phyloP scores from a whole-genome alignment of 1,140 invertebrate species.

The Spodoptera litura region DNA sequence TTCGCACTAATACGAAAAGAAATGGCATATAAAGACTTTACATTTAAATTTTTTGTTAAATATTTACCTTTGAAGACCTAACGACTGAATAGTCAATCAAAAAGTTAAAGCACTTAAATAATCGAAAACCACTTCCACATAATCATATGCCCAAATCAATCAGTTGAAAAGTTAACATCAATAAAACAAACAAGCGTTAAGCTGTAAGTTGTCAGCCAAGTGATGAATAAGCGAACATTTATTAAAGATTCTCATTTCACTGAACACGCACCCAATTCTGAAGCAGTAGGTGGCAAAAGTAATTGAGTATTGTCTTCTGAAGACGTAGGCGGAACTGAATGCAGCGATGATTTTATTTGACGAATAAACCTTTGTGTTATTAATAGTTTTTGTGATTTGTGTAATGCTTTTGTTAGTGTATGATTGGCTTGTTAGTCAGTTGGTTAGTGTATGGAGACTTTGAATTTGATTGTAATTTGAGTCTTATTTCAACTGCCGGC shows the following conservation, averaged over 20 bases:
- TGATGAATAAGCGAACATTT: constrained; percentile 47
- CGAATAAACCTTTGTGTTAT: constrained; percentile 50
- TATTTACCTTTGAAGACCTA: too few relatives aligned
- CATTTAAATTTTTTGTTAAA: too few relatives aligned
- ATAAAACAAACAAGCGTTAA: constrained; percentile 35
- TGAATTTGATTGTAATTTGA: background rate
- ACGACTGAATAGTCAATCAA: too few relatives aligned
- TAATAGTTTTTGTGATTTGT: constrained; percentile 55
- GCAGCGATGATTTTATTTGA: constrained; percentile 49
- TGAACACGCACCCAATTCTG: constrained; percentile 45
- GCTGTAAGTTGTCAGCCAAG: constrained; percentile 36
- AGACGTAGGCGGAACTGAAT: constrained; percentile 61
- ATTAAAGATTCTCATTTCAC: constrained; percentile 43
- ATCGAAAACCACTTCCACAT: background rate
- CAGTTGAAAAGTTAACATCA: constrained; percentile 2
- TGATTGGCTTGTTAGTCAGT: constrained; percentile 16
- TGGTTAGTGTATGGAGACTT: background rate
- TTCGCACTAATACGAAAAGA: too few relatives aligned
- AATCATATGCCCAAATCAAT: constrained; percentile 7
- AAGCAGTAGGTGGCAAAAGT: constrained; percentile 70
- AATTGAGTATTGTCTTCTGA: constrained; percentile 76
- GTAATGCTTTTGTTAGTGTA: constrained; percentile 25
- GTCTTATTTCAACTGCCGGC: background rate
- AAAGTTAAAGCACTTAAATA: too few relatives aligned
- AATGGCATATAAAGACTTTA: too few relatives aligned